Base-by-base conservation (phyloP, 2,797 vertebrate species). In the Centroberyx gerrardi region DNA sequence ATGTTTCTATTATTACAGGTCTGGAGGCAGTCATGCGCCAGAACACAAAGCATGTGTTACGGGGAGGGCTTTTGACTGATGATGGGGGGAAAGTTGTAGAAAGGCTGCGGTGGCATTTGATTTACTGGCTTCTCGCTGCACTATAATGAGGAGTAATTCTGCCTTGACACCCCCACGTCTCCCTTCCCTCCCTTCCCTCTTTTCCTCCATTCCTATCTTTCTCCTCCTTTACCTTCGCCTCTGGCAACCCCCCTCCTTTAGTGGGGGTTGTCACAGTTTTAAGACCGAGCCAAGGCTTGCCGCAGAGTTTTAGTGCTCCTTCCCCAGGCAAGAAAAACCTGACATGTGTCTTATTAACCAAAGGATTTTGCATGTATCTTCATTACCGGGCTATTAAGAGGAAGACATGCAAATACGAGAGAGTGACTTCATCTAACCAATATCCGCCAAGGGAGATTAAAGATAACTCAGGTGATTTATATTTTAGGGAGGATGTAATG, bases 61-160 rank as follows among this genome's bases (percentile, higher is more conserved):
- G 46, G 88, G 72, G 81, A 89, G 85, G 85, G 84, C 82, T 91
- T 92, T 83, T 93, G 93, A 94, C 88, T 93, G 93, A 95, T 94
- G 93, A 92, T 74, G 79, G 86, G 87, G 78, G 85, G 81, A 83
- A 81, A 86, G 91, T 90, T 91, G 88, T 73, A 83, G 82, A 91
- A 89, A 88, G 88, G 88, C 91, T 85, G 81, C 88, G 69, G 81
- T 67, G 84, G 77, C 87, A 67, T 90, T 92, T 95, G 94, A 95
- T 95, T 95, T 95, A 95, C 88, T 93, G 89, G 92, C 88, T 93
- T 85, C 90, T 93, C 85, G 78, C 77, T 81, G 84, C 85, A 82
- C 85, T 63, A 79, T 95, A 95, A 96, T 95, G 94, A 95, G 94
- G 90, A 94, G 93, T 94, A 94, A 95, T 95, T 94, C 93, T 88